Evolutionary conservation across 2,113 vertebrate genomes (phyloP), one percentile per base, ranked within the genome.

Genomic region (Procavia capensis): DNA sequence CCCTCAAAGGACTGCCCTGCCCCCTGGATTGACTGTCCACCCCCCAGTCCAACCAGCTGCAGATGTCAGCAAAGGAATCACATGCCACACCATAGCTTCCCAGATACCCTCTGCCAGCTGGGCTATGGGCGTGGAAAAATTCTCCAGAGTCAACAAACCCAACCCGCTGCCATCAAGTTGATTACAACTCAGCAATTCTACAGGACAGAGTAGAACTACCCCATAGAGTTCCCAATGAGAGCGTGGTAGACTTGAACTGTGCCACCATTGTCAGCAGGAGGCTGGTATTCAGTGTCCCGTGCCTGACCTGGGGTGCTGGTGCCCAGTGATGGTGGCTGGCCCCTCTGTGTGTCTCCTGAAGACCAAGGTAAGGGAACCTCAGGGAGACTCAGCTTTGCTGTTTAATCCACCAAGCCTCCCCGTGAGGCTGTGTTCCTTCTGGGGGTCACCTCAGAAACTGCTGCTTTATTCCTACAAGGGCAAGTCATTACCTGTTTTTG

Each of bases 401-500:
- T 43, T 14, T 34, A 19, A 27, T 13, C 9, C 54, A 25, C 25
- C 57, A 34, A 1, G 24, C 50, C 43, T 63, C 41, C 41, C 31
- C n/a, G 10, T 1, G 24, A 29, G 14, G 5, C 29, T 34, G 2
- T 22, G 7, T 5, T 34, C 70, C n/a, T 63, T 41, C 9, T 59
- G 57, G 22, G n/a, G 41, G 29, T 5, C 2, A 8, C 87, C 27
- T 61, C 13, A 10, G 1, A 59, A 61, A 36, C 3, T 5, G 88
- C 59, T 29, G 2, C n/a, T 75, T 90, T 50, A 22, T 9, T 74
- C 68, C 75, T 41, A n/a, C 34, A 41, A 36, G 27, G n/a, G 41
- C 2, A 0, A 64, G 68, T 27, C 3, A 0, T 34, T 5, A 19
- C 17, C 16, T 59, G 0, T 4, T 47, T 9, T 22, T 7, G 1